Evolutionary conservation across 2,888 invertebrate species (phyloP).

Genomic region (Philopedon plagiatum): DNA sequence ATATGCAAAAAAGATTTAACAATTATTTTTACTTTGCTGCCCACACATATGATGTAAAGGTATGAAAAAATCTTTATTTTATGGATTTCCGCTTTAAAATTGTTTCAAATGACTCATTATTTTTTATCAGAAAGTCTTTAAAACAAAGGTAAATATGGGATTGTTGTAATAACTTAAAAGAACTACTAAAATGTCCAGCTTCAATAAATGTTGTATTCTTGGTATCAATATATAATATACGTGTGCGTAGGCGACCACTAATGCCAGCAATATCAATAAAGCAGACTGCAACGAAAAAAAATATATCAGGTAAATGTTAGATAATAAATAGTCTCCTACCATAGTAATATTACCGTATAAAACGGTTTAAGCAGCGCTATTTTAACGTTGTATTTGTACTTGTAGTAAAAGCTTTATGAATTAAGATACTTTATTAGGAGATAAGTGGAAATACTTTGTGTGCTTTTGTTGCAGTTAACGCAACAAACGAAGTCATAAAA

Average conservation of each 20-base stretch:
- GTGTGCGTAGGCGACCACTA: slow-evolving; percentile 17
- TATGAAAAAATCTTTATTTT: neutral
- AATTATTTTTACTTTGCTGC: too few relatives aligned
- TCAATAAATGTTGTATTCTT: slow-evolving; percentile 14
- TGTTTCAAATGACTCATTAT: neutral
- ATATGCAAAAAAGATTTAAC: too few relatives aligned
- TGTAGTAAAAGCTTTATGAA: neutral
- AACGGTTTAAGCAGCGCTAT: neutral
- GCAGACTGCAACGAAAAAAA: slow-evolving; percentile 35
- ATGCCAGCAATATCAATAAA: slow-evolving; percentile 60
- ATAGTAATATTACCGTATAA: neutral
- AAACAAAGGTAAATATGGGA: neutral
- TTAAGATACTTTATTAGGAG: neutral
- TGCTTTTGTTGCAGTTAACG: neutral
- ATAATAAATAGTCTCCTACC: slow-evolving; percentile 6
- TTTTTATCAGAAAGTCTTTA: neutral
- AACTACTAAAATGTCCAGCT: neutral
- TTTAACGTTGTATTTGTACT: neutral
- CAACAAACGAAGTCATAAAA: neutral
- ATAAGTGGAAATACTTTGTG: neutral
- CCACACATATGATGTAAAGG: neutral
- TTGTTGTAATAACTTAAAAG: neutral
- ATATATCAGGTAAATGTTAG: slow-evolving; percentile 22
- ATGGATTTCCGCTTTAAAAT: neutral
- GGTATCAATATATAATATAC: neutral